Evolutionary conservation across 2,113 vertebrate genomes (phyloP).

Genomic region (Sprattus sprattus): DNA sequence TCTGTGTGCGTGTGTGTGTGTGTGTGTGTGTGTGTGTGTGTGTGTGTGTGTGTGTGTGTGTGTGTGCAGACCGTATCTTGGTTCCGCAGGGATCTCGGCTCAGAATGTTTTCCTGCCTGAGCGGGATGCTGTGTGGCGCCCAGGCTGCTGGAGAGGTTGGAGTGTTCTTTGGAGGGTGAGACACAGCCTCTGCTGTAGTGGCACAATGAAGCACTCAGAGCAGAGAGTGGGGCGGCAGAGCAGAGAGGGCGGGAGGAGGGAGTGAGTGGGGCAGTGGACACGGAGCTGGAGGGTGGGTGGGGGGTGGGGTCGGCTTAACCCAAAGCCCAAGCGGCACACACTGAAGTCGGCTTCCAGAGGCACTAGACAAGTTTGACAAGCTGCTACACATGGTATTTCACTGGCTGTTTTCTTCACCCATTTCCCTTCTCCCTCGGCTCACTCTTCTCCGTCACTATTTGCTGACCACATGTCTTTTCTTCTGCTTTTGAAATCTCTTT

Average conservation of each 20-base stretch:
- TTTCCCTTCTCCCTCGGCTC: neutral
- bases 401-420: constrained; percentile 15
- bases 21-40: neutral
- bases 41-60: neutral
- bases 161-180: constrained; percentile 50
- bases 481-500: neutral
- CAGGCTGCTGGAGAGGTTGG: constrained; percentile 38
- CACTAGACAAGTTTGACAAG: constrained; percentile 48
- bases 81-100: neutral
- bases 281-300: neutral
- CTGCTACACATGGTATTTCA: constrained; percentile 35
- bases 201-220: constrained; percentile 43
- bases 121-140: no score
- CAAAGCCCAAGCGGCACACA: constrained; percentile 44
- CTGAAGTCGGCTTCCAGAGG: constrained; percentile 51
- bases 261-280: no score
- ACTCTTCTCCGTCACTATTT: neutral
- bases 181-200: constrained; percentile 37
- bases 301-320: constrained; percentile 42
- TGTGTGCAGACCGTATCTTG: neutral
- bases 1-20: neutral
- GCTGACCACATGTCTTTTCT: neutral
- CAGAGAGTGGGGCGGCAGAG: constrained; percentile 29
- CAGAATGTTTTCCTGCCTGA: neutral
- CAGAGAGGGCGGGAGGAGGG: no score